Evolutionary conservation across 2,113 vertebrate species (phyloP).

Genomic region (Ictalurus furcatus): DNA sequence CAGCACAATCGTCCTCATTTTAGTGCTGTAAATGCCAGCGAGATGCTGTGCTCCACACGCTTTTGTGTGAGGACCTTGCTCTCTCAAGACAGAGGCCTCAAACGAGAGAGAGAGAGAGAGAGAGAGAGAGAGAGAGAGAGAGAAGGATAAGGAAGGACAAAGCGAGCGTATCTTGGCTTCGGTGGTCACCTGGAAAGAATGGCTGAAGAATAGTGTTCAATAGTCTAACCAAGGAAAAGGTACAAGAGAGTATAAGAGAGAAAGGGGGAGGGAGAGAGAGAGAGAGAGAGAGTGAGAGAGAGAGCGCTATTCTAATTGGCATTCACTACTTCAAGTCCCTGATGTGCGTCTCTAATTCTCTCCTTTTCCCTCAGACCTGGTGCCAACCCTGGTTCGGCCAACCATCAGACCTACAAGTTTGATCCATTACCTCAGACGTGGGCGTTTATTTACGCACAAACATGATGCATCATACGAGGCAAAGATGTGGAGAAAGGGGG

Average conservation of each 20-base stretch:
- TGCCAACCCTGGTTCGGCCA: neutral
- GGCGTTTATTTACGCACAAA: neutral
- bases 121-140: conserved; percentile 54
- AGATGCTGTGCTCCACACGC: conserved; percentile 69
- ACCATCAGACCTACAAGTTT: neutral
- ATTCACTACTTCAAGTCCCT: neutral
- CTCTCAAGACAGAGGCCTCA: conserved; percentile 67
- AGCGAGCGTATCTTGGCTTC: conserved; percentile 62
- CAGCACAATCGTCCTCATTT: conserved; percentile 78
- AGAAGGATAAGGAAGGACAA: conserved; percentile 61
- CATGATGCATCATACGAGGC: neutral
- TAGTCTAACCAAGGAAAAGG: conserved; percentile 1
- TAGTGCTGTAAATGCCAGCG: conserved; percentile 75
- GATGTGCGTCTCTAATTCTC: neutral
- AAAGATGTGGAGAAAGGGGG: neutral
- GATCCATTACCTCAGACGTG: neutral
- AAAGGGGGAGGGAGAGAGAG: neutral
- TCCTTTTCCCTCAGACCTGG: neutral
- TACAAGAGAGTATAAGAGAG: neutral
- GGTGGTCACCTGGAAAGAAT: conserved; percentile 62
- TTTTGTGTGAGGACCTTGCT: conserved; percentile 72
- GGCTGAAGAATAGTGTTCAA: conserved; percentile 71
- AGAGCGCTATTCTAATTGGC: neutral
- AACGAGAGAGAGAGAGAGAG: conserved; percentile 47
- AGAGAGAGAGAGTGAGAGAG: conserved; percentile 3